phyloP scores from a whole-genome alignment of 2,888 invertebrate genomes.

The Sarcophaga carnaria region DNA sequence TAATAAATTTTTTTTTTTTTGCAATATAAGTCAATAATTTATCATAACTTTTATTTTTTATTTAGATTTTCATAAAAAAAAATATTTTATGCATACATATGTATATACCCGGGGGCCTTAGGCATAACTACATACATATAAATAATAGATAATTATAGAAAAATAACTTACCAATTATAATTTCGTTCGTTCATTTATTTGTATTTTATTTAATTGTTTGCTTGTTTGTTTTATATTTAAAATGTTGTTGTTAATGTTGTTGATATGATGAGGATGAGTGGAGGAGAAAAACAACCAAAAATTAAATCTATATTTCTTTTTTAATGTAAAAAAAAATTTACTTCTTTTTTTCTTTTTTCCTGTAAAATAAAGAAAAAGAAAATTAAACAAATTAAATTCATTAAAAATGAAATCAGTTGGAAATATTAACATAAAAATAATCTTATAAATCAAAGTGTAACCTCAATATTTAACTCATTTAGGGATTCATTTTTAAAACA shows the following conservation, averaged over 20 bases:
- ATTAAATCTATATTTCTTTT: slow-evolving; percentile 17
- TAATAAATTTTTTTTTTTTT: background rate
- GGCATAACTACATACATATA: background rate
- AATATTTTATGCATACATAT: too few species aligned
- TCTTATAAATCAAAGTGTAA: slow-evolving; percentile 14
- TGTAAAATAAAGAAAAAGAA: slow-evolving; percentile 57
- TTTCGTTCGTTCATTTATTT: slow-evolving; percentile 56
- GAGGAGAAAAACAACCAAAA: slow-evolving; percentile 52
- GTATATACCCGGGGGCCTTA: too few species aligned
- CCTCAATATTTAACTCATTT: background rate
- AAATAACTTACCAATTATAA: slow-evolving; percentile 60
- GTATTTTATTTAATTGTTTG: background rate
- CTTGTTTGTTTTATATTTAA: slow-evolving; percentile 30
- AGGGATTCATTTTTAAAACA: background rate
- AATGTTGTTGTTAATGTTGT: slow-evolving; percentile 18
- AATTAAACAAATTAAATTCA: slow-evolving; percentile 1
- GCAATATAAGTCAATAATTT: background rate
- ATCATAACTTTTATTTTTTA: too few species aligned
- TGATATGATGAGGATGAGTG: slow-evolving; percentile 46
- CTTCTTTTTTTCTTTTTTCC: slow-evolving; percentile 69
- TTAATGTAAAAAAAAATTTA: slow-evolving; percentile 25
- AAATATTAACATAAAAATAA: slow-evolving; percentile 19
- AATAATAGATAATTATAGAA: background rate
- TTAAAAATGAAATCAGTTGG: slow-evolving; percentile 26
- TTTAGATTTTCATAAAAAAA: too few species aligned